Conservation (phyloP, 2,113 vertebrate species). For the Cyprinus carpio region DNA sequence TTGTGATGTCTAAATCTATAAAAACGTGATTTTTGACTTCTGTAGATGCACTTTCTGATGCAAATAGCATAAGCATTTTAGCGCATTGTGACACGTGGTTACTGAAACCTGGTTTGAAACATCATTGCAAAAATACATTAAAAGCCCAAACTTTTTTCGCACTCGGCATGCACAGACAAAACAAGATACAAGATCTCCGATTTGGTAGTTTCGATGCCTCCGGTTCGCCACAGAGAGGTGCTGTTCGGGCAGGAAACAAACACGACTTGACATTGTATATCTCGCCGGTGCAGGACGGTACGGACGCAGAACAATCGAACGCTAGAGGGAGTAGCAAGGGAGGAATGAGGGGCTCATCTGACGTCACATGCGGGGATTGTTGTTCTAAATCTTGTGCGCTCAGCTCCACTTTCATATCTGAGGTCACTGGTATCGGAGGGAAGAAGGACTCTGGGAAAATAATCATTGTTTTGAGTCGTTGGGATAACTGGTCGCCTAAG, state of each 20-base stretch:
- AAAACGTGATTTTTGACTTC: no score
- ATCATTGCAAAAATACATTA: not conserved
- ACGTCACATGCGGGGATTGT: slow-evolving; percentile 66
- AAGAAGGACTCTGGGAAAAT: slow-evolving; percentile 7
- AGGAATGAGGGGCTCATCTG: slow-evolving; percentile 51
- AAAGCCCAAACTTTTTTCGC: not conserved
- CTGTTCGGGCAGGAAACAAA: slow-evolving; percentile 14
- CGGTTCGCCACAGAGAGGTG: slow-evolving; percentile 20
- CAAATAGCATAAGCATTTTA: not conserved
- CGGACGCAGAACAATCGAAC: not conserved
- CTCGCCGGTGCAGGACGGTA: not conserved
- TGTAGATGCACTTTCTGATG: no score
- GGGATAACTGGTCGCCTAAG: not conserved
- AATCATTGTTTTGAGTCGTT: slow-evolving; percentile 16
- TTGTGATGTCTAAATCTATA: no score
- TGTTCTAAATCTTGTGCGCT: slow-evolving; percentile 32
- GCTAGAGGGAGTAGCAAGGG: slow-evolving; percentile 31
- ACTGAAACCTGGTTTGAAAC: not conserved
- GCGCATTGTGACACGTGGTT: no score
- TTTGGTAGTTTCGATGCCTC: slow-evolving; percentile 9
- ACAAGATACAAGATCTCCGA: not conserved
- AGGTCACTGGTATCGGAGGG: slow-evolving; percentile 29
- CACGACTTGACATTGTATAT: not conserved
- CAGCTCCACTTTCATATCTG: slow-evolving; percentile 40
- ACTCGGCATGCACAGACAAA: not conserved